Evolutionary conservation across 2,113 vertebrate species (phyloP), one percentile per base, ranked within the genome.

Genomic region (Alexandromys fortis): DNA sequence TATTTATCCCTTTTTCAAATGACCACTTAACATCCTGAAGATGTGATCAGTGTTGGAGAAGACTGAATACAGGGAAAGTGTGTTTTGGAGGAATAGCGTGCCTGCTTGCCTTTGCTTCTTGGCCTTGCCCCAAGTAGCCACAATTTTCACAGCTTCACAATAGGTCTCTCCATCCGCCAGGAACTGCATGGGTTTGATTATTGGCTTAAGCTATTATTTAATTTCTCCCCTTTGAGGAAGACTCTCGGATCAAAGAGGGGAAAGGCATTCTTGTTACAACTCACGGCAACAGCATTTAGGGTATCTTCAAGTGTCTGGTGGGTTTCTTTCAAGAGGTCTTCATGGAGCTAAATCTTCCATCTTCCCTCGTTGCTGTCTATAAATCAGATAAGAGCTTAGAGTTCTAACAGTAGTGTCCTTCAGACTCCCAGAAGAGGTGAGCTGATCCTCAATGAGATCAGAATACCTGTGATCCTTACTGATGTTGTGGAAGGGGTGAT

Each of bases 151-250:
- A 19, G 63, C 65, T 49, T 86, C 42, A 47, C 63, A 67, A 47
- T 35, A 30, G 99, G 97, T 99, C 99, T 98, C 99, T 99, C 99
- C 99, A 45, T 99, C 0, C 99, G 99, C 19, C 99, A 98, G 52
- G 98, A 99, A 99, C 96, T 99, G 98, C 99, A 99, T 99, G 95
- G 99, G 99, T 97, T 99, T 99, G 38, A 99, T 94, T 0, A 99
- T 94, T 0, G 99, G 99, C 98, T 38, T 83, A 83, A 61, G 12
- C 99, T 0, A 99, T 99, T 58, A 99, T 99, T 91, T 99, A 98
- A 98, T 99, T 85, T 85, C 65, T 38, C 16, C 42, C 45, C 61
- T 45, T 85, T 63, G n/a, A 33, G 65, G 82, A 83, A 28, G 61
- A 28, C n/a, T 28, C 55, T 26, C 22, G 28, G 79, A 83, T 81